Percentiles rank a stretch among this genome's conserved stretches.
Evolutionary conservation across 2,888 invertebrate genomes (phyloP).

Genomic region (Oligia strigilis): DNA sequence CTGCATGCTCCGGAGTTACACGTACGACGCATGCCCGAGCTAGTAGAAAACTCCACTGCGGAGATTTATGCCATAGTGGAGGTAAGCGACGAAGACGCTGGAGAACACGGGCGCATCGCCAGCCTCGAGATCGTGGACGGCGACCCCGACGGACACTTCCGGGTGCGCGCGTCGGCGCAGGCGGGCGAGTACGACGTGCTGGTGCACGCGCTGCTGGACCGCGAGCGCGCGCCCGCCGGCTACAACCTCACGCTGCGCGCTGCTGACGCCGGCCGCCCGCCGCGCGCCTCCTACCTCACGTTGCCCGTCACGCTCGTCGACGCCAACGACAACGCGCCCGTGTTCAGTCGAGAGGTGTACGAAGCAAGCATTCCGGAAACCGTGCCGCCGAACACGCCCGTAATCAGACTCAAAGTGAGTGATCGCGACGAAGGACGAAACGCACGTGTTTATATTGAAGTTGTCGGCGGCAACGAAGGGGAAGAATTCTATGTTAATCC

Average conservation of each 20-base stretch:
- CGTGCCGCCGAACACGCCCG: slow-evolving; percentile 96
- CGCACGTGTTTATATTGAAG: slow-evolving; percentile 95
- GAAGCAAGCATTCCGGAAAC: slow-evolving; percentile 97
- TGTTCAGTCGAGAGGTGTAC: slow-evolving; percentile 96
- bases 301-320: slow-evolving; percentile 95
- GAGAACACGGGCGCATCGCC: slow-evolving; percentile 95
- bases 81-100: slow-evolving; percentile 95
- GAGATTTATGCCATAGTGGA: slow-evolving; percentile 97
- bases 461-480: slow-evolving; percentile 97
- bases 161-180: slow-evolving; percentile 92
- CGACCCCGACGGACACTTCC: slow-evolving; percentile 97
- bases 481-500: slow-evolving; percentile 96
- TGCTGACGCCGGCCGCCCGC: slow-evolving; percentile 95
- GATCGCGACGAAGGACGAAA: slow-evolving; percentile 96
- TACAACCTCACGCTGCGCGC: slow-evolving; percentile 97
- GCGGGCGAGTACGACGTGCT: slow-evolving; percentile 95
- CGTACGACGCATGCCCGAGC: slow-evolving; percentile 94
- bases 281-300: slow-evolving; percentile 94
- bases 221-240: slow-evolving; percentile 94
- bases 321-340: slow-evolving; percentile 96
- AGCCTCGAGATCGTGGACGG: slow-evolving; percentile 96
- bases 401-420: slow-evolving; percentile 96
- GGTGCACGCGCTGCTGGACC: slow-evolving; percentile 94
- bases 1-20: slow-evolving; percentile 96
- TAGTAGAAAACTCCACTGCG: slow-evolving; percentile 95